These are phyloP conservation scores for Pluvianellus socialis DNA, from an alignment of 2,113 vertebrate genomes.

Conservation along the genomic window DNA sequence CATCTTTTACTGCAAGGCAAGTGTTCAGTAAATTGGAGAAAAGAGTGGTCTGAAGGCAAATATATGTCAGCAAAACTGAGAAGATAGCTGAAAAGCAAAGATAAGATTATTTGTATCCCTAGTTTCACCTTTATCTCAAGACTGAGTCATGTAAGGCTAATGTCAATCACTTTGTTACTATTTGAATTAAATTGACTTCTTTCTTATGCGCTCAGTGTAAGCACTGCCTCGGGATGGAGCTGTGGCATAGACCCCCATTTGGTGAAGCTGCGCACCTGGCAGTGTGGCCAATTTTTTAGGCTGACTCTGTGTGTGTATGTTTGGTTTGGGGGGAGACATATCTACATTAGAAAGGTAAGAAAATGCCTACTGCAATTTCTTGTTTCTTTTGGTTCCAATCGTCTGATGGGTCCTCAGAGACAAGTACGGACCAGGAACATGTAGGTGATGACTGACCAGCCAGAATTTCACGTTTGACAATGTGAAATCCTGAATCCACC, in stretches of 20 bases:
- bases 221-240: neutral
- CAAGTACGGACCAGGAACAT: neutral
- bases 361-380: neutral
- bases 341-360: slow-evolving; percentile 25
- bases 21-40: neutral
- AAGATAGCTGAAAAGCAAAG: neutral
- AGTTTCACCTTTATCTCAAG: neutral
- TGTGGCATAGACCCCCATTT: neutral
- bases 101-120: neutral
- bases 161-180: neutral
- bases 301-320: neutral
- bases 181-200: slow-evolving; percentile 5
- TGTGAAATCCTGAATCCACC: neutral
- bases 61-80: neutral
- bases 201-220: neutral
- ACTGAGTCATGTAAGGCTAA: neutral
- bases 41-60: neutral
- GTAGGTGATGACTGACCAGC: neutral
- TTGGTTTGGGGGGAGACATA: neutral
- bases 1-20: neutral
- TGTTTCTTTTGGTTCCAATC: neutral
- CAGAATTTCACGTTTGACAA: neutral
- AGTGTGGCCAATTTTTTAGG: neutral
- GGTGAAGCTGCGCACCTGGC: slow-evolving; percentile 1
- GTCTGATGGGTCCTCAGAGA: neutral